These are phyloP conservation scores for Nomada ruficornis DNA, from an alignment of 2,888 invertebrate genomes.

Conservation along the genomic window DNA sequence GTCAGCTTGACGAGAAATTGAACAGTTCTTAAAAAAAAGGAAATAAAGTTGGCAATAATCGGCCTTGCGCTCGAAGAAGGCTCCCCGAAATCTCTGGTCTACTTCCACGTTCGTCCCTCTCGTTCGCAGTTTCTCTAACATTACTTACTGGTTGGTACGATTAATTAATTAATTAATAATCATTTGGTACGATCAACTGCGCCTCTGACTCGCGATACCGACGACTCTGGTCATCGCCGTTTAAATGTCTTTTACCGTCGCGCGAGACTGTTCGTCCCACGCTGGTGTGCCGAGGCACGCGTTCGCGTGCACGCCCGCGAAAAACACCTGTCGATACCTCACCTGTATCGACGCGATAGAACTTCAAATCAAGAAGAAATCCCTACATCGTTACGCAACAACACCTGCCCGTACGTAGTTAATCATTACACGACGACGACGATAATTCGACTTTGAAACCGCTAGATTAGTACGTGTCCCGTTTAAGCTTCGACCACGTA, in stretches of 20 bases:
- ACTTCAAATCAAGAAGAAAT: conserved; percentile 40
- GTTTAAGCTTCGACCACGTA: conserved; percentile 37
- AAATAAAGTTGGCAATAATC: conserved; percentile 21
- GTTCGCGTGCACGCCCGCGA: background rate
- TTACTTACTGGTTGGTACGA: conserved; percentile 67
- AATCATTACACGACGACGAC: conserved; percentile 33
- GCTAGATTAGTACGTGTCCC: conserved; percentile 39
- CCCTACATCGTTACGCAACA: conserved; percentile 25
- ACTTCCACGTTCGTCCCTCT: conserved; percentile 27
- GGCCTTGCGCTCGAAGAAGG: conserved; percentile 57
- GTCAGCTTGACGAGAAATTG: conserved; percentile 16
- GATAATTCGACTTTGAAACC: conserved; percentile 28
- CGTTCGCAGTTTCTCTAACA: conserved; percentile 55
- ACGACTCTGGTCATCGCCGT: conserved; percentile 57
- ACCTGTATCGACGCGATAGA: conserved; percentile 3
- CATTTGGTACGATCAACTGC: conserved; percentile 78
- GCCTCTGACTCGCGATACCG: conserved; percentile 72
- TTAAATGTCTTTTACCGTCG: background rate
- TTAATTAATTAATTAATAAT: conserved; percentile 61
- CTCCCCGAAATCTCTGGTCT: conserved; percentile 63
- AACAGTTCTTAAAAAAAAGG: conserved; percentile 7
- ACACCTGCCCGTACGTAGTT: conserved; percentile 35
- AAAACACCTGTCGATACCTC: background rate
- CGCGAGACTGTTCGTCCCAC: background rate
- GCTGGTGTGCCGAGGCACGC: background rate